Evolutionary conservation across 1,140 invertebrate genomes (phyloP), one percentile per base, ranked within the genome.

Genomic region (Drosophila tropicalis): DNA sequence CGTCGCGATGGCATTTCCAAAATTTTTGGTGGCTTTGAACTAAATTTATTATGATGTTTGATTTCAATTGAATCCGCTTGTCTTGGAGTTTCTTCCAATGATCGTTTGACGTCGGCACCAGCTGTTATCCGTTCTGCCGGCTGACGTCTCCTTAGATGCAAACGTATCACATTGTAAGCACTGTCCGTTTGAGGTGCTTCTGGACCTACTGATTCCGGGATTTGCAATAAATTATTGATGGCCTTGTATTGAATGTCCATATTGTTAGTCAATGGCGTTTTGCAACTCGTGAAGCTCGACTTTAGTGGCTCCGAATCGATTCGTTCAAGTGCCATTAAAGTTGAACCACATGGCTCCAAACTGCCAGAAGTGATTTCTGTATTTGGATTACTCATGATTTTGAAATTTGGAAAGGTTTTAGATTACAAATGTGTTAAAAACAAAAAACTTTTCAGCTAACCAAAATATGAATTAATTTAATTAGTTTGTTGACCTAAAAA

Each of bases 281-380:
- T 12, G 60, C 13, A 62, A 15, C n/a, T 47, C 15, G 44, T 40
- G 60, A 13, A 22, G 17, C 2, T 19, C 40, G 40, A 39, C n/a
- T 44, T n/a, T 6, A 62, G 7, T 19, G 60, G 19, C 7, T 29
- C 40, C 17, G 44, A 47, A 9, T 6, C 9, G 0, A 25, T 12
- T 9, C 3, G 9, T 15, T 47, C 44, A n/a, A 19, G 15, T 25
- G n/a, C 60, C 60, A 40, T 62, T 62, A 39, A 29, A 44, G 60
- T n/a, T 40, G 22, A 9, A 29, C 39, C 40, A 62, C 22, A 22
- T 40, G 39, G 9, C 19, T 29, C 60, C 40, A 44, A 25, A 29
- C 44, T 25, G 7, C 40, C 15, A 47, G 15, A 19, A 47, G 44
- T 47, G 7, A 47, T 19, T 3, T 47, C 44, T 47, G 44, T 15